These are phyloP conservation scores for Siniperca scherzeri DNA, from an alignment of 2,797 vertebrate species.

Conservation along the genomic window DNA sequence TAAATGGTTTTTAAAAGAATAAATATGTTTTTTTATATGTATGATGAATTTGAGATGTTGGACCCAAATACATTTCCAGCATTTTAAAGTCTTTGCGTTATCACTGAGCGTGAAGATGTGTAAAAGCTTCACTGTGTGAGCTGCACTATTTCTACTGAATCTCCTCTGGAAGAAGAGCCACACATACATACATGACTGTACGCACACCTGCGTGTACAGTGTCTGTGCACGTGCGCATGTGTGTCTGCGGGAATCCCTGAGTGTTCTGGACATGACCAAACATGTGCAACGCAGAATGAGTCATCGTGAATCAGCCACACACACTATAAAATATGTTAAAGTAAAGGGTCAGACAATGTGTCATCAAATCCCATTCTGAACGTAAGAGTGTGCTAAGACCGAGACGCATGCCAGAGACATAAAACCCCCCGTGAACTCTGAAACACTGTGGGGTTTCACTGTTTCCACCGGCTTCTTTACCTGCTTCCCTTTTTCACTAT, in stretches of 20 bases:
- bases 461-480: slow-evolving; percentile 23
- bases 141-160: background rate
- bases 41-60: background rate
- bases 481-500: slow-evolving; percentile 13
- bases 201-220: slow-evolving; percentile 5
- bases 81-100: background rate
- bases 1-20: background rate
- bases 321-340: background rate
- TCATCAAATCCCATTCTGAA: slow-evolving; percentile 45
- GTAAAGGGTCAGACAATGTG: slow-evolving; percentile 38
- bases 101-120: background rate
- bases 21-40: background rate
- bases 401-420: slow-evolving; percentile 9
- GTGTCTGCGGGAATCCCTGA: slow-evolving; percentile 68
- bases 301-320: slow-evolving; percentile 54
- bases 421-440: background rate
- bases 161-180: background rate
- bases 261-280: slow-evolving; percentile 43
- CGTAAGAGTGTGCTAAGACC: slow-evolving; percentile 16
- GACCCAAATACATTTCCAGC: background rate
- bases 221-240: background rate
- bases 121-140: background rate
- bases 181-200: slow-evolving; percentile 1
- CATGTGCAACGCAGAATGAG: slow-evolving; percentile 54
- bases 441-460: background rate